phyloP scores from a whole-genome alignment of 2,113 vertebrate species.

The Dasypus novemcinctus region DNA sequence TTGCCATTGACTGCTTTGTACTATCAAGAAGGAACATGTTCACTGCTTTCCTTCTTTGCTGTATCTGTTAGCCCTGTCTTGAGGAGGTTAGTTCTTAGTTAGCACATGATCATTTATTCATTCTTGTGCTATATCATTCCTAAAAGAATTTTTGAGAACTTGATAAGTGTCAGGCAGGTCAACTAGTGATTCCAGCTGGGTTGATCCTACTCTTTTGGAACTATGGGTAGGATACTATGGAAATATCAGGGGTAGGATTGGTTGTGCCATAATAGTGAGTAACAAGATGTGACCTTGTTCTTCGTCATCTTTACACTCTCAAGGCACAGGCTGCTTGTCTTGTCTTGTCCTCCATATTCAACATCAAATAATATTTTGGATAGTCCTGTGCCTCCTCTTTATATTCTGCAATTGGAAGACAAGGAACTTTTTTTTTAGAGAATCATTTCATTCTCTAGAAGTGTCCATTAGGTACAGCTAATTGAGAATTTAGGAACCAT shows the following conservation, averaged over 20 bases:
- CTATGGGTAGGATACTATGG: too few relatives aligned
- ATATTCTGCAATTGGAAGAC: background rate
- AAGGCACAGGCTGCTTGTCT: background rate
- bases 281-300: background rate
- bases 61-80: background rate
- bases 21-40: background rate
- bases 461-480: background rate
- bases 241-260: background rate
- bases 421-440: background rate
- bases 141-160: background rate
- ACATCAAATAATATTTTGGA: background rate
- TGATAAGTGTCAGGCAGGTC: background rate
- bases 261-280: fast-evolving
- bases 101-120: background rate
- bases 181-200: fast-evolving
- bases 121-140: background rate
- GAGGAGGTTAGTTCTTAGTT: background rate
- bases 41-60: background rate
- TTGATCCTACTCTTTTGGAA: fast-evolving
- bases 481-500: background rate
- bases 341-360: background rate
- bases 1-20: background rate
- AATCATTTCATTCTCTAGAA: background rate
- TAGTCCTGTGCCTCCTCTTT: background rate
- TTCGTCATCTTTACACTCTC: background rate